Percentiles rank a stretch among this genome's conserved stretches.
phyloP scores from a whole-genome alignment of 2,797 vertebrate genomes.

The Pitangus sulphuratus region DNA sequence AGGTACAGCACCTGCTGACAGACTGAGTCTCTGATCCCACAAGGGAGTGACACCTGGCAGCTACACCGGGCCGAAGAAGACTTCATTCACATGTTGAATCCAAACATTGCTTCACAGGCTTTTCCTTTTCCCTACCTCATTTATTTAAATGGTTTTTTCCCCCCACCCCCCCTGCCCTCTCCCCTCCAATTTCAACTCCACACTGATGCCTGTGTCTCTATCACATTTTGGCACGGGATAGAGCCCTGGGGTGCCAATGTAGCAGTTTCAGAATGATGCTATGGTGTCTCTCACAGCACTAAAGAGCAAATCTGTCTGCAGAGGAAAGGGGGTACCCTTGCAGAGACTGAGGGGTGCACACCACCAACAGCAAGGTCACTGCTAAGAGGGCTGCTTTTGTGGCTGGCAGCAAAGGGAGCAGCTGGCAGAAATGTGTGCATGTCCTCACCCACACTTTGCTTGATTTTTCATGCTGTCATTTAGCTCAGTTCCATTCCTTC shows the following conservation, averaged over 20 bases:
- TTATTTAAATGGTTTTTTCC: background rate
- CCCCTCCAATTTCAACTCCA: background rate
- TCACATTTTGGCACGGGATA: background rate
- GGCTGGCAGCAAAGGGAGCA: background rate
- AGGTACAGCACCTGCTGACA: background rate
- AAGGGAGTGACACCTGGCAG: background rate
- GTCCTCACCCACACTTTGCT: background rate
- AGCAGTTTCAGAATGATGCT: background rate
- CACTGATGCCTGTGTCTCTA: fast-evolving
- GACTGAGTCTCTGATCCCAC: background rate
- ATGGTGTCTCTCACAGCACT: fast-evolving
- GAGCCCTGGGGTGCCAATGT: fast-evolving
- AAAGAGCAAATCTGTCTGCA: background rate
- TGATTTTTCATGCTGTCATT: background rate
- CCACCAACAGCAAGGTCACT: background rate
- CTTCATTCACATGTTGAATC: background rate
- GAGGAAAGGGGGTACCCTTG: background rate
- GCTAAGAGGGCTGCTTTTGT: background rate
- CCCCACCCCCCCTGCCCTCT: too few relatives aligned
- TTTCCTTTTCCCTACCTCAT: background rate
- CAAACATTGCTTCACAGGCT: background rate
- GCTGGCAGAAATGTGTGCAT: fast-evolving
- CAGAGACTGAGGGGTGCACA: background rate
- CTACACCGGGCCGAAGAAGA: background rate
- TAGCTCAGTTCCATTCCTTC: background rate